Evolutionary conservation across 1,140 invertebrate genomes (phyloP).

Genomic region (Calosoma granatense): DNA sequence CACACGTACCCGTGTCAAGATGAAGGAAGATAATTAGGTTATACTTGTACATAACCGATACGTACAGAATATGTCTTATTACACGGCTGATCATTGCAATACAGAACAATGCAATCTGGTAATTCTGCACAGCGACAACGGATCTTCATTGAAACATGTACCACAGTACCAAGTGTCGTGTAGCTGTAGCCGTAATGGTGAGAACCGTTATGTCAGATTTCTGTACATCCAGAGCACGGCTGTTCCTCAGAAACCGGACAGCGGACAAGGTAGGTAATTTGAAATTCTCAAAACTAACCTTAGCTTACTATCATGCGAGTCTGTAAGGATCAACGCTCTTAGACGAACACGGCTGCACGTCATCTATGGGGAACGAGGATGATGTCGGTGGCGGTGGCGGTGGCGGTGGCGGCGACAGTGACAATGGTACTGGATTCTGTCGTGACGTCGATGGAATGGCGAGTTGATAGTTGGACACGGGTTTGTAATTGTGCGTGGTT

Average conservation of each 20-base stretch:
- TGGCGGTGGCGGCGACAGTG: no score
- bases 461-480: constrained; percentile 22
- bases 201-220: no score
- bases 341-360: constrained; percentile 34
- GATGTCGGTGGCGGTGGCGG: constrained; percentile 21
- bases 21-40: no score
- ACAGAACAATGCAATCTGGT: neutral
- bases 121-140: neutral
- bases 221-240: no score
- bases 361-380: constrained; percentile 19
- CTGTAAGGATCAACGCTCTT: constrained; percentile 19
- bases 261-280: neutral
- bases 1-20: no score
- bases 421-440: constrained; percentile 24
- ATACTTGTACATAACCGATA: no score
- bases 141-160: neutral
- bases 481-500: constrained; percentile 33
- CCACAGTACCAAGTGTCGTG: no score
- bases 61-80: no score
- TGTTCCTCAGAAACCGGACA: neutral
- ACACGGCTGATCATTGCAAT: no score
- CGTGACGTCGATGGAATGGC: constrained; percentile 27
- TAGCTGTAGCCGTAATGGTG: no score
- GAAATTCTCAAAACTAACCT: neutral
- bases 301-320: constrained; percentile 10